phyloP scores from a whole-genome alignment of 1,140 invertebrate species.

The Cotesia chilonis region DNA sequence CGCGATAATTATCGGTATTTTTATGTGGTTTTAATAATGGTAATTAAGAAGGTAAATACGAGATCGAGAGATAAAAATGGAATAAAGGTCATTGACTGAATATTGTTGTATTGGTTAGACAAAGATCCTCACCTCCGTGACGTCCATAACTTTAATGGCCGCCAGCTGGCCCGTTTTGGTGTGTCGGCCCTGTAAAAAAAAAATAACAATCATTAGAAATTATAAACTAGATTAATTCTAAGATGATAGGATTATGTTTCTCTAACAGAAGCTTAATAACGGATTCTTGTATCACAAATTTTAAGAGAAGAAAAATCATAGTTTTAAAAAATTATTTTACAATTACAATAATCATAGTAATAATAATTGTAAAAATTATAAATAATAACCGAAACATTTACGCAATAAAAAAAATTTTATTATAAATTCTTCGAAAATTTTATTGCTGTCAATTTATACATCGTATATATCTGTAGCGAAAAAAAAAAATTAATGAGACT shows the following conservation, averaged over 20 bases:
- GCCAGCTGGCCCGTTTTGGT: constrained; percentile 99
- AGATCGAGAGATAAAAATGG: constrained; percentile 24
- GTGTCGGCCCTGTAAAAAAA: constrained; percentile 86
- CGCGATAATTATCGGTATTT: constrained; percentile 5
- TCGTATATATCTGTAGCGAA: too few relatives aligned
- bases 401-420: too few relatives aligned
- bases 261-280: too few relatives aligned
- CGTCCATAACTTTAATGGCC: constrained; percentile 99
- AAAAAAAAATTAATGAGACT: too few relatives aligned
- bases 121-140: constrained; percentile 80
- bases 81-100: constrained; percentile 32
- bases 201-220: constrained; percentile 23
- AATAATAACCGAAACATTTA: too few relatives aligned
- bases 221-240: background rate
- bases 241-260: background rate
- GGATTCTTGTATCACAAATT: too few relatives aligned
- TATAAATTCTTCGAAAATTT: too few relatives aligned
- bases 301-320: too few relatives aligned
- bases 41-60: constrained; percentile 9
- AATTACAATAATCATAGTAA: too few relatives aligned
- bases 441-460: too few relatives aligned
- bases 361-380: too few relatives aligned
- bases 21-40: constrained; percentile 13
- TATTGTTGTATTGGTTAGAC: constrained; percentile 24
- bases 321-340: too few relatives aligned